Percentiles rank a stretch among this genome's conserved stretches.
These are phyloP conservation scores for Cantharis lateralis DNA, from an alignment of 2,888 invertebrate genomes.

Conservation along the genomic window DNA sequence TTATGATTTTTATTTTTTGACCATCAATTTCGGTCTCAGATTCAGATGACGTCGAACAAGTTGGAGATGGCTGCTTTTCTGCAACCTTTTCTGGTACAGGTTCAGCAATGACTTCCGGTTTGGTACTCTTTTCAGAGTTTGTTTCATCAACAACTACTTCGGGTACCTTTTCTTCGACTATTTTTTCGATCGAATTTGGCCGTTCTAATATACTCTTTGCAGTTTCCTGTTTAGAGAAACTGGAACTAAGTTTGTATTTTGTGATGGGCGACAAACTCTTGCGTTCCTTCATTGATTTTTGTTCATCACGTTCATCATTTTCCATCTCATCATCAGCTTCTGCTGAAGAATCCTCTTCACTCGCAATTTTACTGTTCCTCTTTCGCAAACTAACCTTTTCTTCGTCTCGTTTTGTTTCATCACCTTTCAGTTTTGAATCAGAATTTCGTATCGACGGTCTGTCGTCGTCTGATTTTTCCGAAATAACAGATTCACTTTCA, in stretches of 20 bases:
- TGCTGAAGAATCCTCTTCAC: slow-evolving; percentile 67
- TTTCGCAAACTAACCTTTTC: slow-evolving; percentile 41
- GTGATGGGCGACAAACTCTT: slow-evolving; percentile 46
- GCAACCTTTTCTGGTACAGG: slow-evolving; percentile 27
- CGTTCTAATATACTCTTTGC: slow-evolving; percentile 1
- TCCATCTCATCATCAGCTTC: slow-evolving; percentile 73
- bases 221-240: slow-evolving; percentile 22
- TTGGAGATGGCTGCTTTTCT: slow-evolving; percentile 40
- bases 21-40: slow-evolving; percentile 57
- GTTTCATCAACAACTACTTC: background rate
- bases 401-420: slow-evolving; percentile 21
- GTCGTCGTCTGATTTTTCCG: slow-evolving; percentile 52
- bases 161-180: slow-evolving; percentile 16
- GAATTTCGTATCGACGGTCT: slow-evolving; percentile 25
- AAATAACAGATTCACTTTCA: slow-evolving; percentile 47
- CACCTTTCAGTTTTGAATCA: slow-evolving; percentile 22
- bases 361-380: slow-evolving; percentile 54
- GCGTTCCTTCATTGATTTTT: slow-evolving; percentile 42
- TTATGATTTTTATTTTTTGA: slow-evolving; percentile 55
- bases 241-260: slow-evolving; percentile 51
- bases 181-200: slow-evolving; percentile 25
- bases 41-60: slow-evolving; percentile 52
- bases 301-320: slow-evolving; percentile 63
- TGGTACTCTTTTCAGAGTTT: slow-evolving; percentile 6
- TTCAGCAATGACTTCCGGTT: slow-evolving; percentile 12